Conservation (phyloP, 2,888 invertebrate genomes). For the Erebia ligea region DNA sequence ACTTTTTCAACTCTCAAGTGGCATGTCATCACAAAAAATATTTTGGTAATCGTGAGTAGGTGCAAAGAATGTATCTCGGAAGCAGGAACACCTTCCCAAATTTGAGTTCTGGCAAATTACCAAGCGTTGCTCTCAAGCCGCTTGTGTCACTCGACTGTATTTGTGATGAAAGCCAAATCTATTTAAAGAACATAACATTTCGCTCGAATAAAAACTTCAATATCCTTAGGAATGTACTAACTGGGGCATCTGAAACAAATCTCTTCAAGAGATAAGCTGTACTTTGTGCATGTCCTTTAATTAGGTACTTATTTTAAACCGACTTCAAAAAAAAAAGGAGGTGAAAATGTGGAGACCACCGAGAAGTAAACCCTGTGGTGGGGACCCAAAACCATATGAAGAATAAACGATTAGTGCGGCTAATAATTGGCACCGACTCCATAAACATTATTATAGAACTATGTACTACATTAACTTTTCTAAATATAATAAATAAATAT, state of each 20-base stretch:
- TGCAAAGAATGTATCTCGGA: slow-evolving; percentile 70
- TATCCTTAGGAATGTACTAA: slow-evolving; percentile 5
- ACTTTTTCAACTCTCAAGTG: background rate
- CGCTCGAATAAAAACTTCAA: slow-evolving; percentile 37
- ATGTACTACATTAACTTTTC: no score
- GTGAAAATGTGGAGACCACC: no score
- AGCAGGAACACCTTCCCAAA: slow-evolving; percentile 63
- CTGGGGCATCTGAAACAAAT: background rate
- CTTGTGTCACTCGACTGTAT: slow-evolving; percentile 49
- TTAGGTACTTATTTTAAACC: no score
- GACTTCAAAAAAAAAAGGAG: no score
- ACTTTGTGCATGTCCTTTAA: no score
- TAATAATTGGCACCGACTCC: no score
- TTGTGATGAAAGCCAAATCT: slow-evolving; percentile 56
- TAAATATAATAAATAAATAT: no score
- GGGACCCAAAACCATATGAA: no score
- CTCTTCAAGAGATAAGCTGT: no score
- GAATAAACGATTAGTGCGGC: no score
- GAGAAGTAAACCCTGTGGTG: no score
- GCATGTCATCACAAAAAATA: slow-evolving; percentile 17
- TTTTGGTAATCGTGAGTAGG: slow-evolving; percentile 33
- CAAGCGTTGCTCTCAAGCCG: slow-evolving; percentile 57
- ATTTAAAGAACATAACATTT: slow-evolving; percentile 44
- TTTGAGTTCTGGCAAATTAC: slow-evolving; percentile 56
- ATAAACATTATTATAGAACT: no score